Evolutionary conservation across 2,797 vertebrate genomes (phyloP), one percentile per base, ranked within the genome.

Genomic region (Leuciscus waleckii): DNA sequence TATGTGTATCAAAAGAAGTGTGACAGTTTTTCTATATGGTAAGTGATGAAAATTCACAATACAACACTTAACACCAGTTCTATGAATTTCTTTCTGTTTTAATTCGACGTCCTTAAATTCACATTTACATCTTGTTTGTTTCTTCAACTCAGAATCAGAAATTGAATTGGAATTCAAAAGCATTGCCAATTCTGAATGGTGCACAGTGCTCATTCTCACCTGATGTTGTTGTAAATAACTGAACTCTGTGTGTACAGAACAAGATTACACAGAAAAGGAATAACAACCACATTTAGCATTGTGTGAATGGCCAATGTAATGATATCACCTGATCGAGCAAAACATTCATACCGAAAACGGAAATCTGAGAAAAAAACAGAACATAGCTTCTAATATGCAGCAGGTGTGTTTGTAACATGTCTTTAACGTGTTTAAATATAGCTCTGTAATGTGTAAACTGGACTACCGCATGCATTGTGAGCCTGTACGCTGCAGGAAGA

Each of bases 401-500:
- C 77, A 79, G 39, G 58, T 79, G 77, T 29, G 58, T 43, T 78
- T 46, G 56, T 21, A 79, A 41, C 63, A 73, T 58, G 80, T 49
- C 76, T 82, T 67, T 23, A 61, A 17, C 43, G 35, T 81, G 46
- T 89, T 87, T 87, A 89, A 86, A 87, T 90, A 88, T 89, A 84
- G 69, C 84, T 29, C 76, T 56, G 67, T 83, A 77, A 88, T 88
- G 86, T 82, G 86, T 82, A 78, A 76, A 70, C 85, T 49, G 74
- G 41, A 43, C 39, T 41, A 5, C 86, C 83, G 71, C 73, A 82
- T 71, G 88, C 89, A 88, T 90, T 91, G 90, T 92, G 91, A 85
- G 92, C 91, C 92, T 89, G 91, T 91, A 89, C 92, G 93, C 92
- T 93, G 92, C 91, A 90, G 26, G 88, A 87, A 89, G 90, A 92